Percentiles rank a stretch among this genome's conserved stretches.
These are phyloP conservation scores for Cladorhizidae sp. DNA, from an alignment of 37 sponge, comb jelly and placozoan species.

Conservation along the genomic window DNA sequence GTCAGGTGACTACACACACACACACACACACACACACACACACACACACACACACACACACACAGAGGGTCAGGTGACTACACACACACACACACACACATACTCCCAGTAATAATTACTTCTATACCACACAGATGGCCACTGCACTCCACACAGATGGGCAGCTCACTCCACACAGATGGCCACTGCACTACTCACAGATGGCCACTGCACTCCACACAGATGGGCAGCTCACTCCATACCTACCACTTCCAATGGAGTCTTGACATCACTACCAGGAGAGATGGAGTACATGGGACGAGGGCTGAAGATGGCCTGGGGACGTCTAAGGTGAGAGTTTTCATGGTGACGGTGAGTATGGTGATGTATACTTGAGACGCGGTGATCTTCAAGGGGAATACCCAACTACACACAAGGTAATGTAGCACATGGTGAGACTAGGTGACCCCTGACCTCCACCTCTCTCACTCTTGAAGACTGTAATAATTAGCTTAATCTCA, in stretches of 20 bases:
- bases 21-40: slow-evolving; percentile 11
- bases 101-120: not conserved
- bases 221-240: not conserved
- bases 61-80: not conserved
- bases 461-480: no score
- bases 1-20: slow-evolving; percentile 3
- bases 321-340: not conserved
- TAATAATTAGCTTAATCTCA: no score
- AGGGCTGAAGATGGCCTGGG: slow-evolving; percentile 1
- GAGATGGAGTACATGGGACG: slow-evolving; percentile 8
- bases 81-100: slow-evolving; percentile 1
- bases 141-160: not conserved
- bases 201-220: no score
- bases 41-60: not conserved
- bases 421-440: no score
- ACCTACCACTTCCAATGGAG: no score
- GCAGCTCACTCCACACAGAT: not conserved
- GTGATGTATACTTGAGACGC: no score
- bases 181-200: no score
- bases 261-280: not conserved
- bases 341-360: not conserved
- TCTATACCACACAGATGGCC: not conserved
- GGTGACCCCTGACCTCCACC: no score
- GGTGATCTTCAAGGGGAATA: no score
- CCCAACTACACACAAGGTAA: no score